phyloP scores from a whole-genome alignment of 1,140 invertebrate genomes.

The Trichonephila inaurata region DNA sequence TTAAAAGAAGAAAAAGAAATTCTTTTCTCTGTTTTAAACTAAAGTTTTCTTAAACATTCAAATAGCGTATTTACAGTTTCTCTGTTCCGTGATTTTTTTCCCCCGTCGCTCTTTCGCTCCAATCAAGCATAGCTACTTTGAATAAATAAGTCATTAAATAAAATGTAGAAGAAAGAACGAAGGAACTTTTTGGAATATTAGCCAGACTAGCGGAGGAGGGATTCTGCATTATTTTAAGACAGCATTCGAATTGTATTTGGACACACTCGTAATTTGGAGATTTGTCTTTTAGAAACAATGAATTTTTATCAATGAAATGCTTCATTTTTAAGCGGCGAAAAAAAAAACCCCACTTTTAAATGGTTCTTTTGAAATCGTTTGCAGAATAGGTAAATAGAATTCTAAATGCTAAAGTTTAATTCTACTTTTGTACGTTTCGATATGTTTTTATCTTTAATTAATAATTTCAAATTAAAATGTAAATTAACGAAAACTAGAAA shows the following conservation, averaged over 20 bases:
- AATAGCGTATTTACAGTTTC: not conserved
- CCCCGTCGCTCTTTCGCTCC: not conserved
- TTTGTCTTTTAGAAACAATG: not conserved
- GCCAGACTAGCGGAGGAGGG: not conserved
- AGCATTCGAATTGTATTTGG: not conserved
- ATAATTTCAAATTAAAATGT: no score
- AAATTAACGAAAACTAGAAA: no score
- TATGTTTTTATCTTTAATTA: not conserved
- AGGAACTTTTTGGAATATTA: not conserved
- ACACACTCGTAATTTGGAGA: not conserved
- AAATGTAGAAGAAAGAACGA: not conserved
- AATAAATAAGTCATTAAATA: slow-evolving; percentile 46
- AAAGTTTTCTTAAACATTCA: not conserved
- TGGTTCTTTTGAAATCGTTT: not conserved
- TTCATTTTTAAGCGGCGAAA: not conserved
- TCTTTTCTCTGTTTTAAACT: not conserved
- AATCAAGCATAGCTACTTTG: slow-evolving; percentile 21
- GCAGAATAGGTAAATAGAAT: not conserved
- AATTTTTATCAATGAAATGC: not conserved
- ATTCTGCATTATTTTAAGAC: not conserved
- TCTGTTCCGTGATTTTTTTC: not conserved
- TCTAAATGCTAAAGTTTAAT: not conserved
- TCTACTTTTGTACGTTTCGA: not conserved
- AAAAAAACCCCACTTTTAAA: not conserved
- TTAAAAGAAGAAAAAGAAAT: not conserved